Evolutionary conservation across 2,797 vertebrate species (phyloP), one percentile per base, ranked within the genome.

Genomic region (Crossoptilon crossoptilon): DNA sequence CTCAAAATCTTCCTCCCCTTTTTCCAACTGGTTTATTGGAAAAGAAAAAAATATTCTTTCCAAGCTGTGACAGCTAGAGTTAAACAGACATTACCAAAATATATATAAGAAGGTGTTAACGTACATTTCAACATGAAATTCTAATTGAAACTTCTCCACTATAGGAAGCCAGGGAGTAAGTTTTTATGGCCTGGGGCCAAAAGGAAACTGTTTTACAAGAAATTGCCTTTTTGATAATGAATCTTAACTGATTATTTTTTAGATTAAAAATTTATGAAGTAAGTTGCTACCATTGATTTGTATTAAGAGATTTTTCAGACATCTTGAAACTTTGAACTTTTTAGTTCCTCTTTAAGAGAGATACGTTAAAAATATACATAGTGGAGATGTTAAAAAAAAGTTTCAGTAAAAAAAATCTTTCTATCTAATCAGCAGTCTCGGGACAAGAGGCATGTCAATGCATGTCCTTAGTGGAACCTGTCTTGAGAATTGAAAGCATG

Each of bases 191-290:
- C 95, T 86, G 56, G 53, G 71, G 96, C 92, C 69, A 94, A 2
- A 10, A 11, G 87, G 74, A 95, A 95, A 73, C 73, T 94, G 48
- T 59, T 76, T 95, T 88, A 84, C 84, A 92, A 92, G 88, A 96
- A 93, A 94, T 93, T 95, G 35, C 48, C 37, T 86, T 94, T 96
- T 87, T 93, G 77, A 78, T 94, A 96, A 91, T 93, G 86, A 94
- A 96, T 96, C 86, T 94, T 96, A 97, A 95, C 91, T 96, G 91
- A 87, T 91, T 94, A 81, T 80, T 82, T 92, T 95, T 96, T 88
- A 90, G 66, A 35, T 93, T 94, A 69, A 89, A 95, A 87, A 96
- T 91, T 96, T 97, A 94, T 97, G 96, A 94, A 96, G 91, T 80
- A 96, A 62, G 60, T 95, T 92, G 95, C 62, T 87, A 79, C 39